Evolutionary conservation across 2,797 vertebrate species (phyloP), one percentile per base, ranked within the genome.

Genomic region (Poeciliopsis presidionis): DNA sequence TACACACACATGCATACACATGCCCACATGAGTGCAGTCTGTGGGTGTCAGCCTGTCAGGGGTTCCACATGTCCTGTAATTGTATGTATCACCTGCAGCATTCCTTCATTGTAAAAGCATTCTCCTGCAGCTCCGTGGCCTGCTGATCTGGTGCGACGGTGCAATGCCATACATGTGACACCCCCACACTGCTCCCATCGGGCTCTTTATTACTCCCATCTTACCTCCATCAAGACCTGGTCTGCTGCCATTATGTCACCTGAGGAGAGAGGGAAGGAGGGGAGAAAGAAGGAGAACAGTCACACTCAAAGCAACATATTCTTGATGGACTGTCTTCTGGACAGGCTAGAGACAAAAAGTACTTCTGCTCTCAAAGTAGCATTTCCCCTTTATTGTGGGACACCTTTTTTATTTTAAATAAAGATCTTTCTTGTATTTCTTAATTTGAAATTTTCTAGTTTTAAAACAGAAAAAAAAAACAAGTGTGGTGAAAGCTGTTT

Each of bases 21-120:
- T n/a, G 77, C 73, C 86, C 51, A 82, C 81, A 88, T 87, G 88
- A 84, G 83, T n/a, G 59, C 81, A 59, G 82, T 80, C 81, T 83
- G 86, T 86, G 84, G 86, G 91, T 95, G 95, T 95, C 95, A 93
- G 82, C 57, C 89, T 92, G 95, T 95, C 94, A 90, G 93, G 88
- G 67, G 94, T 94, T 95, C 90, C 89, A 91, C 94, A 95, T 94
- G 92, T 95, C 93, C 94, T 91, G 92, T 94, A 94, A 95, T 94
- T 93, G 92, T 93, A 86, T 91, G 92, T 94, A 93, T 94, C 90
- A 94, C 92, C 93, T 93, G 94, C 95, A 96, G 92, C 94, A 93
- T 94, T 93, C 89, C 91, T 87, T 95, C 94, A 91, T 86, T 91
- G 94, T 93, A 87, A 90, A 91, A 94, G 91, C 92, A 91, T 91